These are phyloP conservation scores for Zosterops hypoxanthus DNA, from an alignment of 2,113 vertebrate genomes.

Conservation along the genomic window DNA sequence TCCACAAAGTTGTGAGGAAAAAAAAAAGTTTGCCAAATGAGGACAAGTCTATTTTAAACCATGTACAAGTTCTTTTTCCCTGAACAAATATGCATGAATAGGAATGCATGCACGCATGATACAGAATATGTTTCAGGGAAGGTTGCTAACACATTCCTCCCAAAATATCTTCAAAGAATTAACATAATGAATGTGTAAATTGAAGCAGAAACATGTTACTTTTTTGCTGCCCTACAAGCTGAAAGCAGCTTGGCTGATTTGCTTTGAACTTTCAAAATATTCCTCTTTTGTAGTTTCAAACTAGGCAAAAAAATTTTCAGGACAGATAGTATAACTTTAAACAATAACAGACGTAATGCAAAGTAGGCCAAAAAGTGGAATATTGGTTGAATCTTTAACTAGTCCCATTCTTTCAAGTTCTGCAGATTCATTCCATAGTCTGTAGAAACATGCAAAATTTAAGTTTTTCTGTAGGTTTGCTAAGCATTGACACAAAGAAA, in stretches of 20 bases:
- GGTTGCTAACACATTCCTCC: constrained; percentile 4
- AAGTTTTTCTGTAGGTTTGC: background rate
- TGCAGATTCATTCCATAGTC: background rate
- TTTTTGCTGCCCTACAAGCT: constrained; percentile 19
- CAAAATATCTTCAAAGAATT: constrained; percentile 57
- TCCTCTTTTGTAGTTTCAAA: constrained; percentile 4
- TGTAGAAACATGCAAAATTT: background rate
- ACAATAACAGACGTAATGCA: background rate
- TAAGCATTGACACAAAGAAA: background rate
- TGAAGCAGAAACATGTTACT: constrained; percentile 32
- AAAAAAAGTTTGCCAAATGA: background rate
- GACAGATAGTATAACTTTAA: background rate
- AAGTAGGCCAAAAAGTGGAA: background rate
- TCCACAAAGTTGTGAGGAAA: background rate
- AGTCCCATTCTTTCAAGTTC: background rate
- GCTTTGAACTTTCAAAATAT: constrained; percentile 46
- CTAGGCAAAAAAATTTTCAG: background rate
- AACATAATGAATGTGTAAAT: constrained; percentile 44
- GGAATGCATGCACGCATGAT: background rate
- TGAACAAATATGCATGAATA: background rate
- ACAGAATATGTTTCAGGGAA: background rate
- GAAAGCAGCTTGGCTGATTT: constrained; percentile 17
- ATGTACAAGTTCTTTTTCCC: background rate
- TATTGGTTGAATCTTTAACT: background rate
- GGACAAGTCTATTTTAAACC: background rate